Percentiles rank a stretch among this genome's conserved stretches.
Evolutionary conservation across 2,888 invertebrate genomes (phyloP).

Genomic region (Steinernema scapterisci): DNA sequence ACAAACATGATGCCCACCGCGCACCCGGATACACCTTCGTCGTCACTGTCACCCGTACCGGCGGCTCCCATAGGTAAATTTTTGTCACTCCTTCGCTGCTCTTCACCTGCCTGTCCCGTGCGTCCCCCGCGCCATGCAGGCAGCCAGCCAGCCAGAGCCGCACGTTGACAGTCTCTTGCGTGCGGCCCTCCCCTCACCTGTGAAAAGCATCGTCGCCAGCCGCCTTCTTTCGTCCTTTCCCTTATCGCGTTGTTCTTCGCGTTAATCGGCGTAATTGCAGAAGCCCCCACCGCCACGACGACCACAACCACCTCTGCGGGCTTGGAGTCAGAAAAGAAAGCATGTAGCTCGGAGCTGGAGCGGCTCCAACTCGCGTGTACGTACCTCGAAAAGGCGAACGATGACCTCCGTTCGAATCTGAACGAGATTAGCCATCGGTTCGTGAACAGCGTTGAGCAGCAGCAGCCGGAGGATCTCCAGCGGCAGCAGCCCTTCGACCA

Average conservation of each 20-base stretch:
- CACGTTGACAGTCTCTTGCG: neutral
- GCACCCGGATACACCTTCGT: slow-evolving; percentile 30
- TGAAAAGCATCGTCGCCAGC: neutral
- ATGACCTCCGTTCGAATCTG: slow-evolving; percentile 22
- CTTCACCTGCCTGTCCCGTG: too few relatives aligned
- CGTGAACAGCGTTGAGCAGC: neutral
- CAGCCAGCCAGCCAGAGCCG: too few relatives aligned
- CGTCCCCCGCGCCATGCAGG: too few relatives aligned
- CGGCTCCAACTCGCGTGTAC: slow-evolving; percentile 19
- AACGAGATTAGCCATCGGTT: slow-evolving; percentile 22
- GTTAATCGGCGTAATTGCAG: neutral
- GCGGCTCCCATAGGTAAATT: slow-evolving; percentile 26
- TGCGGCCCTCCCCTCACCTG: slow-evolving; percentile 12
- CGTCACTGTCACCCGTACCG: slow-evolving; percentile 25
- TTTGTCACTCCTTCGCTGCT: neutral
- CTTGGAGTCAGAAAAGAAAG: neutral
- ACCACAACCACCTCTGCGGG: neutral
- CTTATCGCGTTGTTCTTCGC: too few relatives aligned
- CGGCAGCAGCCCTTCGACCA: neutral
- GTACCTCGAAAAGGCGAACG: slow-evolving; percentile 25
- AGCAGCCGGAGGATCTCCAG: neutral
- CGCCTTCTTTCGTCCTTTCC: neutral
- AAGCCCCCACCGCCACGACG: neutral
- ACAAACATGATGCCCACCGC: slow-evolving; percentile 30
- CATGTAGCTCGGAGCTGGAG: slow-evolving; percentile 23